A percentile compares a stretch with the other conserved stretches of the same genome.
Conservation (phyloP, 2,888 invertebrate genomes). For the Ennomos fuscantarius region DNA sequence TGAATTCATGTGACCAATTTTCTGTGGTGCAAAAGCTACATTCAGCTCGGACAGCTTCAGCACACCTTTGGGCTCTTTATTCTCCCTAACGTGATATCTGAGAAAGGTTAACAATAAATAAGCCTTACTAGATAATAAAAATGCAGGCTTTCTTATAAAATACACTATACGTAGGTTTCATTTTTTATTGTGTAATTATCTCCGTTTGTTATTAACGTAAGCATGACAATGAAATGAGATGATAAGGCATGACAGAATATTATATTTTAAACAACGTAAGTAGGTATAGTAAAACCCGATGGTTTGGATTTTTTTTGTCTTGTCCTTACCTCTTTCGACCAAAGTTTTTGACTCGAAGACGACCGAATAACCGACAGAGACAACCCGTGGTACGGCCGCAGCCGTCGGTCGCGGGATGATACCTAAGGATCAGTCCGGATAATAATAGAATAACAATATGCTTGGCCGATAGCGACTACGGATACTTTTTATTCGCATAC, state of each 20-base stretch:
- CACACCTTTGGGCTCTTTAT: slow-evolving; percentile 92
- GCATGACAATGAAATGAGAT: slow-evolving; percentile 42
- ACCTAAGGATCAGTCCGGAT: slow-evolving; percentile 80
- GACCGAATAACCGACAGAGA: slow-evolving; percentile 78
- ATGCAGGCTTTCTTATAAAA: too few relatives aligned
- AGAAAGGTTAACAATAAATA: slow-evolving; percentile 26
- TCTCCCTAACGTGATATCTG: slow-evolving; percentile 89
- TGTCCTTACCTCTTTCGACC: slow-evolving; percentile 80
- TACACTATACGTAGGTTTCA: too few relatives aligned
- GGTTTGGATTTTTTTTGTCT: slow-evolving; percentile 34
- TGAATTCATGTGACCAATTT: slow-evolving; percentile 91
- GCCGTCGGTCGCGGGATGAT: slow-evolving; percentile 77
- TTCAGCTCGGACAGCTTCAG: slow-evolving; percentile 93
- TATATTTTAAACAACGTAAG: slow-evolving; percentile 12
- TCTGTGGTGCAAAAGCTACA: slow-evolving; percentile 93
- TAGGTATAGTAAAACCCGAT: slow-evolving; percentile 20
- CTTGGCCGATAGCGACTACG: slow-evolving; percentile 27
- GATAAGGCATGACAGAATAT: slow-evolving; percentile 21
- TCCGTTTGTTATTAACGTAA: slow-evolving; percentile 12
- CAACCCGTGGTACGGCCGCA: slow-evolving; percentile 76
- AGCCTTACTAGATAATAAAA: too few relatives aligned
- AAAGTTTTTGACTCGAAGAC: slow-evolving; percentile 80
- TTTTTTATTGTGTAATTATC: too few relatives aligned
- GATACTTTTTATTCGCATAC: background rate
- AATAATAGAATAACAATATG: slow-evolving; percentile 51